Conservation (phyloP, 1,140 invertebrate species). For the Phortica variegata region DNA sequence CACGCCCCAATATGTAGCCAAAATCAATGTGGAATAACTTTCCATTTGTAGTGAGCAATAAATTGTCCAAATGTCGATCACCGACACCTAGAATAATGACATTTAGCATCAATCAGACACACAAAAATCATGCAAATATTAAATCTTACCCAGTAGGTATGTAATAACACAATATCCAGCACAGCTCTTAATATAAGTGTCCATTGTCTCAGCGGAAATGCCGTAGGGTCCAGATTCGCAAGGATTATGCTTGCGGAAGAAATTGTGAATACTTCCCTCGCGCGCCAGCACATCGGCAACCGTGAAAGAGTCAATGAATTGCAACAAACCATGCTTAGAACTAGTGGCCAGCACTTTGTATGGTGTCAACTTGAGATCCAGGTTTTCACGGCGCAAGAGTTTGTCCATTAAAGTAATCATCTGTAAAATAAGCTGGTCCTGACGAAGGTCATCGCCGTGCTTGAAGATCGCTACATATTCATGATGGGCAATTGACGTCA, state of each 20-base stretch:
- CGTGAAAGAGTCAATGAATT: conserved; percentile 93
- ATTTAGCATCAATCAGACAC: not conserved
- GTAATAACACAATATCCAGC: conserved; percentile 99
- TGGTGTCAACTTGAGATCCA: conserved; percentile 93
- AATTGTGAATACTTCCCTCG: conserved; percentile 87
- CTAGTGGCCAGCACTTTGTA: conserved; percentile 92
- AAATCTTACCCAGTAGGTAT: conserved; percentile 75
- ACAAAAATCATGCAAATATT: not conserved
- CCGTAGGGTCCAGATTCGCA: conserved; percentile 86
- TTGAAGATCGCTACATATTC: conserved; percentile 98
- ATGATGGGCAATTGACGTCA: conserved; percentile 69
- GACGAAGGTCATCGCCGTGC: conserved; percentile 96
- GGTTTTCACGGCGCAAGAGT: conserved; percentile 85
- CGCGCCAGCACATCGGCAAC: conserved; percentile 87
- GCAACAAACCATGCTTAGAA: conserved; percentile 93
- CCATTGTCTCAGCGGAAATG: conserved; percentile 92
- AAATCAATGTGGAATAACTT: conserved; percentile 99
- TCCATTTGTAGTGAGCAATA: conserved; percentile 85
- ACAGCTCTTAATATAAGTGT: conserved; percentile 96
- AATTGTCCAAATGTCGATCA: conserved; percentile 96
- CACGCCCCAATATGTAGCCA: conserved; percentile 96
- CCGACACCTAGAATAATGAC: conserved; percentile 74
- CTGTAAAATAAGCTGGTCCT: conserved; percentile 96
- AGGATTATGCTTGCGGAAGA: conserved; percentile 87
- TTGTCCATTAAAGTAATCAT: conserved; percentile 99